Evolutionary conservation across 2,888 invertebrate species (phyloP).

Genomic region (Acheta domesticus): DNA sequence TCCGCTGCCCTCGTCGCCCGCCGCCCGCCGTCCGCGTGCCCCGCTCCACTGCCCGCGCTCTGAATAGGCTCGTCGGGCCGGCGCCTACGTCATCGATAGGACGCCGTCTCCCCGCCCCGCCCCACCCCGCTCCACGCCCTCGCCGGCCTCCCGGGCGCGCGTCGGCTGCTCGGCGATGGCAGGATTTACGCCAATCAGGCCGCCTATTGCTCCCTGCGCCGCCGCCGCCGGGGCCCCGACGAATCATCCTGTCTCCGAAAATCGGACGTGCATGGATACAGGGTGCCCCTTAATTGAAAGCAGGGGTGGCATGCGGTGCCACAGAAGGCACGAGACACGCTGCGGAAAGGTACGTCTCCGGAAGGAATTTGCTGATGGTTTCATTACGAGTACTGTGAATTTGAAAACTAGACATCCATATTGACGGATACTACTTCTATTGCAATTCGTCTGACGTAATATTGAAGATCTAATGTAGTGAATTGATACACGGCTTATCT

Average conservation of each 20-base stretch:
- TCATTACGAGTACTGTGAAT: no score
- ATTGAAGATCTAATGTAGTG: no score
- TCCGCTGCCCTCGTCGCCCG: not conserved
- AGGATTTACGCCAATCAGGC: slow-evolving; percentile 9
- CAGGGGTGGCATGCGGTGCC: not conserved
- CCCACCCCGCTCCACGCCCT: not conserved
- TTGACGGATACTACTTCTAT: no score
- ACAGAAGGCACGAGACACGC: no score
- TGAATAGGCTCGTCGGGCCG: slow-evolving; percentile 9
- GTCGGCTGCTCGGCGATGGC: not conserved
- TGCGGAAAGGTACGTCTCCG: no score
- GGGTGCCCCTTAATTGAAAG: not conserved
- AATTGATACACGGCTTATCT: no score
- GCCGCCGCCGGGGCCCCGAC: not conserved
- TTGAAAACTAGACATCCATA: no score
- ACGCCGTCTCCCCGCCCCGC: not conserved
- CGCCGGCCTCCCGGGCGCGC: not conserved
- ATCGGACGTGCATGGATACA: not conserved
- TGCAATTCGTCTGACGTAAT: no score
- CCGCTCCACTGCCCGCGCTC: not conserved
- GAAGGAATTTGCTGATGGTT: no score
- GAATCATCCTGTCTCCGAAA: not conserved
- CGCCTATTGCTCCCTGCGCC: not conserved
- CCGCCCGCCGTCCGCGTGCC: not conserved
- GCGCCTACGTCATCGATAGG: not conserved